Conservation (phyloP, 92 coral and sea anemone genomes). For the Scolanthus callimorphus region DNA sequence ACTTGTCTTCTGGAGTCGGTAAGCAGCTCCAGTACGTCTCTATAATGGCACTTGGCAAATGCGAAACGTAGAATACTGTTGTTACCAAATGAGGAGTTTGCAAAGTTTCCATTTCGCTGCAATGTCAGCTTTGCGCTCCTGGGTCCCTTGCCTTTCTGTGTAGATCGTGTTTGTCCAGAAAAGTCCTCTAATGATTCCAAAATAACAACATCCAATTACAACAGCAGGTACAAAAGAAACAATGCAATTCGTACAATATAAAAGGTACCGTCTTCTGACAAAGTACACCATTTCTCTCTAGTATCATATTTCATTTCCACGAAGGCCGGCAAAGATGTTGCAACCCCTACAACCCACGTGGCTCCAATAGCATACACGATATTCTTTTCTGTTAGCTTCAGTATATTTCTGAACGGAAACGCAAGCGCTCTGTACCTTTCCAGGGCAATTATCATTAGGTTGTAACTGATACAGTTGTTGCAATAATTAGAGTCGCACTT, state of each 20-base stretch:
- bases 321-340: slow-evolving; percentile 26
- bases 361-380: slow-evolving; percentile 23
- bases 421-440: slow-evolving; percentile 53
- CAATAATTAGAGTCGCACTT: slow-evolving; percentile 21
- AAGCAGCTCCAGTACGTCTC: not conserved
- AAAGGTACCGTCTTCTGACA: slow-evolving; percentile 11
- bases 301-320: not conserved
- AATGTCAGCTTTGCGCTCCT: slow-evolving; percentile 17
- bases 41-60: not conserved
- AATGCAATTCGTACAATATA: not conserved
- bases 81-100: slow-evolving; percentile 32
- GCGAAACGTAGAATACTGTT: slow-evolving; percentile 26
- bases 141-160: slow-evolving; percentile 14
- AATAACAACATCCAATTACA: slow-evolving; percentile 43
- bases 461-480: slow-evolving; percentile 27
- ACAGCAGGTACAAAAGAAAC: slow-evolving; percentile 2
- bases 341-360: slow-evolving; percentile 33
- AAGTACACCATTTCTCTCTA: slow-evolving; percentile 7
- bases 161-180: slow-evolving; percentile 41
- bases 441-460: slow-evolving; percentile 42
- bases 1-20: not conserved
- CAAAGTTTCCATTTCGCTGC: slow-evolving; percentile 18
- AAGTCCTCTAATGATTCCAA: slow-evolving; percentile 37
- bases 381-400: slow-evolving; percentile 33
- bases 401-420: slow-evolving; percentile 15